These are phyloP conservation scores for Samia ricini DNA, from an alignment of 1,140 invertebrate species.

Conservation along the genomic window DNA sequence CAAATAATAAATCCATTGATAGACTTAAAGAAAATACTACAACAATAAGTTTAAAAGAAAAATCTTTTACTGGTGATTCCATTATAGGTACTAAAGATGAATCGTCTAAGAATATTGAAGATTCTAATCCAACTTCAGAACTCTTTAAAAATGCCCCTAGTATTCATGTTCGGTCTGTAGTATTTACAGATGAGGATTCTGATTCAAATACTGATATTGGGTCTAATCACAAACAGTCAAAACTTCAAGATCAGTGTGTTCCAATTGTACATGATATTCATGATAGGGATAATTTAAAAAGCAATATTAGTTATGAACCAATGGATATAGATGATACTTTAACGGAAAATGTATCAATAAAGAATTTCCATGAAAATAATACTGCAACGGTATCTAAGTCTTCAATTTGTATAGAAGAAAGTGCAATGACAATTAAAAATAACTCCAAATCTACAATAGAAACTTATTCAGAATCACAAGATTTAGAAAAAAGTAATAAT, in stretches of 20 bases:
- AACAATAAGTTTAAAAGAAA: conserved; percentile 4
- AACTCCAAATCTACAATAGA: conserved; percentile 13
- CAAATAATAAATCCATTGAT: conserved; percentile 20
- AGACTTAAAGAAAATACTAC: conserved; percentile 16
- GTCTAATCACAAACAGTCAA: conserved; percentile 17
- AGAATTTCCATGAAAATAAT: not conserved
- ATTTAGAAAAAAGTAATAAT: conserved; percentile 37
- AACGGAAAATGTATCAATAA: conserved; percentile 37
- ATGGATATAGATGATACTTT: conserved; percentile 68
- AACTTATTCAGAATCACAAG: conserved; percentile 24
- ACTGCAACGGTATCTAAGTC: not conserved
- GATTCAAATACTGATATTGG: conserved; percentile 42
- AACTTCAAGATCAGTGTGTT: conserved; percentile 54
- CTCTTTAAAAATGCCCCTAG: conserved; percentile 32
- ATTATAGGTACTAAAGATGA: not conserved
- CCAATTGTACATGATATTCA: conserved; percentile 36
- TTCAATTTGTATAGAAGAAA: not conserved
- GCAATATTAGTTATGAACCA: conserved; percentile 50
- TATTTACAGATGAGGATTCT: conserved; percentile 55
- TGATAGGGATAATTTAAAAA: conserved; percentile 7
- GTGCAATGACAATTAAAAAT: not conserved
- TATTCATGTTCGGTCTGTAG: conserved; percentile 27
- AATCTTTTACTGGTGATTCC: conserved; percentile 2
- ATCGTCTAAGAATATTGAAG: not conserved
- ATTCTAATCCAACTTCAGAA: not conserved